Evolutionary conservation across 2,888 invertebrate genomes (phyloP).

Genomic region (Odontocerum albicorne): DNA sequence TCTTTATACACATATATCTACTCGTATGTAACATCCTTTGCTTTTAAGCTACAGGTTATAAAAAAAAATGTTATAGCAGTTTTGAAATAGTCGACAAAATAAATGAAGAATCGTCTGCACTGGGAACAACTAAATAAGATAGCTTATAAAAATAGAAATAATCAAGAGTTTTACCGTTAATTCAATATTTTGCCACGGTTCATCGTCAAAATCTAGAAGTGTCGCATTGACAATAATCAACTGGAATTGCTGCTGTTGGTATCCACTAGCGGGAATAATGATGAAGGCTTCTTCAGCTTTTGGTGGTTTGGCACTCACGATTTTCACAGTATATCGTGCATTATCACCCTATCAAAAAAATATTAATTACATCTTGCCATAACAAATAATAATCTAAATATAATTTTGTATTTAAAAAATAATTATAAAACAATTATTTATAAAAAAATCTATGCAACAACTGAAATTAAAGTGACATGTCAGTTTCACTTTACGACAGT

Average conservation of each 20-base stretch:
- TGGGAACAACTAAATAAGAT: not conserved
- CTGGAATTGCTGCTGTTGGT: conserved; percentile 59
- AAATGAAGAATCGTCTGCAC: not conserved
- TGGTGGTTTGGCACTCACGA: conserved; percentile 46
- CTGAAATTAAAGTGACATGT: too few relatives aligned
- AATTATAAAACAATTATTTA: not conserved
- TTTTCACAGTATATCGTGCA: conserved; percentile 56
- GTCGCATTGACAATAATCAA: conserved; percentile 58
- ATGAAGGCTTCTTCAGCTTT: conserved; percentile 57
- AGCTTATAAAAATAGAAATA: too few relatives aligned
- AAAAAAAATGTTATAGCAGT: too few relatives aligned
- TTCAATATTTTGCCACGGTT: conserved; percentile 47
- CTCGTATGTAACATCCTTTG: too few relatives aligned
- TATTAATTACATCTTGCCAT: not conserved
- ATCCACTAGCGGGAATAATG: conserved; percentile 62
- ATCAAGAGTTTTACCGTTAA: conserved; percentile 42
- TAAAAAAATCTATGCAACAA: not conserved
- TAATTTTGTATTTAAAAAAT: not conserved
- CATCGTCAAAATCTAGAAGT: conserved; percentile 62
- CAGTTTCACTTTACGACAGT: too few relatives aligned
- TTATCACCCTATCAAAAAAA: conserved; percentile 55
- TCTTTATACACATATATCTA: too few relatives aligned
- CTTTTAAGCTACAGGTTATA: too few relatives aligned
- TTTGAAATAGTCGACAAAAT: not conserved
- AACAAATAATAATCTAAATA: not conserved